Conservation (phyloP, 2,113 vertebrate genomes). For the Dunckerocampus dactyliophorus region DNA sequence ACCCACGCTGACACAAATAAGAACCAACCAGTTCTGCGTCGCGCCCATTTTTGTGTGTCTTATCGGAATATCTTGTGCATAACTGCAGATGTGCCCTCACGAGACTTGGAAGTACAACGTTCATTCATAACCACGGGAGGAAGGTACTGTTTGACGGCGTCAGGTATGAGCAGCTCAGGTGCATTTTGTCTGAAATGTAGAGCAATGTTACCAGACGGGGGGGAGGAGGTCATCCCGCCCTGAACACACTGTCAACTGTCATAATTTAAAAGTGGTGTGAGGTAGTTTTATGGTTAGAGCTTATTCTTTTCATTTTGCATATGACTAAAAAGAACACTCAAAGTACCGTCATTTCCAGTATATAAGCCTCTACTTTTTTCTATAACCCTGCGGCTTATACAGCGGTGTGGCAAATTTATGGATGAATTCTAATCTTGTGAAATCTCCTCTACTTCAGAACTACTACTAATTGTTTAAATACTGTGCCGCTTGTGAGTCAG, state of each 20-base stretch:
- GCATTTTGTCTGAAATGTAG: constrained; percentile 42
- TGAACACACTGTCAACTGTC: background rate
- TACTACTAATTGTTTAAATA: no score
- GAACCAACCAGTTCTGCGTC: constrained; percentile 27
- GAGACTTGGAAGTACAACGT: constrained; percentile 25
- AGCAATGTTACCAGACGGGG: constrained; percentile 24
- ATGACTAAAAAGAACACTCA: background rate
- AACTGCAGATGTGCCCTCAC: constrained; percentile 36
- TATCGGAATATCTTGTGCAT: constrained; percentile 59
- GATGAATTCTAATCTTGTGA: no score
- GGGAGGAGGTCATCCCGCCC: constrained; percentile 8
- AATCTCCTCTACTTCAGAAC: no score
- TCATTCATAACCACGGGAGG: constrained; percentile 27
- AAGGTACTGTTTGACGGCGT: constrained; percentile 9
- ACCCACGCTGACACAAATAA: constrained; percentile 25
- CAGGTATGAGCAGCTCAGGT: constrained; percentile 38
- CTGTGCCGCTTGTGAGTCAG: no score
- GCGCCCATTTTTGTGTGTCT: constrained; percentile 58
- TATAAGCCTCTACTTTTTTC: no score
- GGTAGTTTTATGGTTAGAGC: background rate
- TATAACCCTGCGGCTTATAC: no score
- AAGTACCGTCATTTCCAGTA: no score
- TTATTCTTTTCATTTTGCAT: background rate
- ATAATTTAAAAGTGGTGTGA: background rate
- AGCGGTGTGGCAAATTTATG: no score